Evolutionary conservation across 2,888 invertebrate genomes (phyloP).

Genomic region (Cordilura impudica): DNA sequence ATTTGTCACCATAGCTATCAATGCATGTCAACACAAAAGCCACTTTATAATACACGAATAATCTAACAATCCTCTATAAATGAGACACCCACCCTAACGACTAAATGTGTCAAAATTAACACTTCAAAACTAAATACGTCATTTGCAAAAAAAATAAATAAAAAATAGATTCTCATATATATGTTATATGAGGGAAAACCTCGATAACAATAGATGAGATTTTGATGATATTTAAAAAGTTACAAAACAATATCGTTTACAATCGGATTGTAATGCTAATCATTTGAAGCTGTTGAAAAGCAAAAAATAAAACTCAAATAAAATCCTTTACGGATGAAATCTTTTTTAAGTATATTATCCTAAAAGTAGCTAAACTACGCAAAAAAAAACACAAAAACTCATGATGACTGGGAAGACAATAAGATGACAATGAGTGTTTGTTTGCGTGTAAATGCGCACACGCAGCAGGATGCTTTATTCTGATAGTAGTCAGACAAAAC

Average conservation of each 20-base stretch:
- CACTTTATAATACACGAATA: conserved; percentile 60
- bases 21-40: conserved; percentile 60
- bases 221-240: conserved; percentile 56
- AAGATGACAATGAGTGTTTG: conserved; percentile 52
- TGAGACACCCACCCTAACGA: conserved; percentile 44
- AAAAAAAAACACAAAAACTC: conserved; percentile 36
- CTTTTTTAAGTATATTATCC: conserved; percentile 38
- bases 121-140: conserved; percentile 58
- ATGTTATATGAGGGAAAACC: conserved; percentile 1
- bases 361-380: conserved; percentile 63
- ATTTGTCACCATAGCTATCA: conserved; percentile 64
- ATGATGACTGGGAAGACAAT: conserved; percentile 19
- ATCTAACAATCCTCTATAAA: not conserved
- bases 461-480: conserved; percentile 67
- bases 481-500: conserved; percentile 43
- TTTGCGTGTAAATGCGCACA: conserved; percentile 66
- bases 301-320: conserved; percentile 45
- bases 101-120: conserved; percentile 57
- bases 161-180: too few relatives aligned
- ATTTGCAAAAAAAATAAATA: conserved; percentile 46
- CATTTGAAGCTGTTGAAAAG: conserved; percentile 62
- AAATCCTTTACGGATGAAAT: conserved; percentile 52
- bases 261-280: conserved; percentile 75
- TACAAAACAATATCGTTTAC: conserved; percentile 70
- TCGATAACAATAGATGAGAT: conserved; percentile 40